A percentile compares a stretch with the other conserved stretches of the same genome.
Evolutionary conservation across 2,113 vertebrate genomes (phyloP).

Genomic region (Myocastor coypus): DNA sequence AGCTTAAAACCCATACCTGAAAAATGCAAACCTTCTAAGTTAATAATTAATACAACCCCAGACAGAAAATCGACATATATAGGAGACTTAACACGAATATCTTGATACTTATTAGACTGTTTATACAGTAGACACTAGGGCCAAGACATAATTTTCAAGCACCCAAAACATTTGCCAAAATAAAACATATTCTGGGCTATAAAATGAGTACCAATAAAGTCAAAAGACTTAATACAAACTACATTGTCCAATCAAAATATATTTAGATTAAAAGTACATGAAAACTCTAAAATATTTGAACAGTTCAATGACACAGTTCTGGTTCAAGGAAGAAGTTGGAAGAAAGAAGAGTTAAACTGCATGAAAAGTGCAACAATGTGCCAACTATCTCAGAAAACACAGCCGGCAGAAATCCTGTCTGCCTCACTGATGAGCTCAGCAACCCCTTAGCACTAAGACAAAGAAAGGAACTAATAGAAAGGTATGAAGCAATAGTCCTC

Average conservation of each 20-base stretch:
- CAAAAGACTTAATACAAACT: neutral
- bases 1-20: neutral
- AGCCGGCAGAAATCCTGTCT: neutral
- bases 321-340: neutral
- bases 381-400: neutral
- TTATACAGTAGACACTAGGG: neutral
- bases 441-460: neutral
- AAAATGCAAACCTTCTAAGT: neutral
- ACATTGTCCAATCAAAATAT: neutral
- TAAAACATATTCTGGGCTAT: neutral
- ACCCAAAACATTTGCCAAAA: neutral
- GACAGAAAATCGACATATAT: neutral
- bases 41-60: neutral
- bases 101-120: neutral
- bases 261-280: neutral
- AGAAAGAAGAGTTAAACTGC: neutral
- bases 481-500: neutral
- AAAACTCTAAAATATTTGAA: neutral
- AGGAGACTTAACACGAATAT: neutral
- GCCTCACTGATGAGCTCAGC: neutral
- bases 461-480: neutral
- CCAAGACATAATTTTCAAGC: slow-evolving; percentile 37
- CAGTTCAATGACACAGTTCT: neutral
- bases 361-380: neutral
- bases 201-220: neutral